These are phyloP conservation scores for Monochamus alternatus DNA, from an alignment of 2,888 invertebrate species.

Conservation along the genomic window DNA sequence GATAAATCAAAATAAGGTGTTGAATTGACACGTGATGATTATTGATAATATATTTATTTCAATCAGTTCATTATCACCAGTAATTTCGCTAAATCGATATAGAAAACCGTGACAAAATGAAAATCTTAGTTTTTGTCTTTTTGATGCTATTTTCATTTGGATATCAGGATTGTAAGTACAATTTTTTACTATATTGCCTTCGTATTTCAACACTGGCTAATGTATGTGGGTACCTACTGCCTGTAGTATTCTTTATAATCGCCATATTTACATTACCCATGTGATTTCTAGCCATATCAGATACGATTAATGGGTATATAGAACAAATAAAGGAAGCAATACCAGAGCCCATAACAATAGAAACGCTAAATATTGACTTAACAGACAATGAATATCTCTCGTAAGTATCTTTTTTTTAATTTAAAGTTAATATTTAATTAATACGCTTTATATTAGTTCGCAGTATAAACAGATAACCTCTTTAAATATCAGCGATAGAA, in stretches of 20 bases:
- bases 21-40: not conserved
- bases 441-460: not conserved
- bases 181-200: not conserved
- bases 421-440: too few species aligned
- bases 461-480: too few species aligned
- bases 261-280: not conserved
- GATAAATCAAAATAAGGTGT: not conserved
- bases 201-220: not conserved
- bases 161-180: constrained; percentile 2
- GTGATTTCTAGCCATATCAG: not conserved
- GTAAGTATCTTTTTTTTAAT: constrained; percentile 14
- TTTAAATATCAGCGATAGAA: too few species aligned
- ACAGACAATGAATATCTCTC: constrained; percentile 14
- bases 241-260: too few species aligned
- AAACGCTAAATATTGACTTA: not conserved
- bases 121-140: not conserved
- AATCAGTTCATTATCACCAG: too few species aligned
- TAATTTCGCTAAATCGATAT: not conserved
- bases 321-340: constrained; percentile 10
- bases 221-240: too few species aligned
- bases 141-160: not conserved
- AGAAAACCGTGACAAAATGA: constrained; percentile 4
- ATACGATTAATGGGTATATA: not conserved
- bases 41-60: not conserved
- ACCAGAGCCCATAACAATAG: constrained; percentile 11